Percentiles rank a stretch among this genome's conserved stretches.
Conservation (phyloP, 2,888 invertebrate genomes). For the Phasia obesa region DNA sequence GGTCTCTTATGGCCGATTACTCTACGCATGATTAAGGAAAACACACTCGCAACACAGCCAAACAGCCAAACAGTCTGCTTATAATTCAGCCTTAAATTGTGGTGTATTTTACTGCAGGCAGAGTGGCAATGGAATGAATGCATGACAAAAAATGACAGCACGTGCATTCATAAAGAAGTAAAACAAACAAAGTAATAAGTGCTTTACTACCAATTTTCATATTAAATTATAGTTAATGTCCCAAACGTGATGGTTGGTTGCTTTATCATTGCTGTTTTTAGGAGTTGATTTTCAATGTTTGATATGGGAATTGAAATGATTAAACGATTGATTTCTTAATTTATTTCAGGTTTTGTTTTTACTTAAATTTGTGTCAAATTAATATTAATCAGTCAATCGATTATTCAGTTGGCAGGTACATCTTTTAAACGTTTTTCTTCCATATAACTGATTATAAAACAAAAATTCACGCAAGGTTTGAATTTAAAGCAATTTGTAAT, state of each 20-base stretch:
- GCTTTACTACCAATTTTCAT: slow-evolving; percentile 50
- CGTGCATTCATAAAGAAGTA: slow-evolving; percentile 39
- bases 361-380: slow-evolving; percentile 28
- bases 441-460: too few relatives aligned
- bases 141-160: slow-evolving; percentile 40
- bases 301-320: slow-evolving; percentile 38
- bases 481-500: too few relatives aligned
- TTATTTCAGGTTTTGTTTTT: neutral
- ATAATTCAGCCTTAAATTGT: slow-evolving; percentile 21
- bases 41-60: neutral
- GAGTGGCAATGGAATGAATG: slow-evolving; percentile 39
- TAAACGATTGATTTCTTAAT: neutral
- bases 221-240: slow-evolving; percentile 65
- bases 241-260: slow-evolving; percentile 61
- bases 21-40: slow-evolving; percentile 47
- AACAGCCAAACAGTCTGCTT: slow-evolving; percentile 25
- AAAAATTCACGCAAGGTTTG: too few relatives aligned
- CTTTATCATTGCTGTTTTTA: slow-evolving; percentile 31
- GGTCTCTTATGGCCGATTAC: slow-evolving; percentile 63
- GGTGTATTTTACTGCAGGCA: slow-evolving; percentile 23
- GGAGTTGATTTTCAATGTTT: neutral
- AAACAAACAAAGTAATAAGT: slow-evolving; percentile 6
- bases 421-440: too few relatives aligned
- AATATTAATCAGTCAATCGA: slow-evolving; percentile 47
- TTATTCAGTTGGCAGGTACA: neutral